Evolutionary conservation across 2,888 invertebrate species (phyloP), one percentile per base, ranked within the genome.

Genomic region (Patella ulyssiponensis): DNA sequence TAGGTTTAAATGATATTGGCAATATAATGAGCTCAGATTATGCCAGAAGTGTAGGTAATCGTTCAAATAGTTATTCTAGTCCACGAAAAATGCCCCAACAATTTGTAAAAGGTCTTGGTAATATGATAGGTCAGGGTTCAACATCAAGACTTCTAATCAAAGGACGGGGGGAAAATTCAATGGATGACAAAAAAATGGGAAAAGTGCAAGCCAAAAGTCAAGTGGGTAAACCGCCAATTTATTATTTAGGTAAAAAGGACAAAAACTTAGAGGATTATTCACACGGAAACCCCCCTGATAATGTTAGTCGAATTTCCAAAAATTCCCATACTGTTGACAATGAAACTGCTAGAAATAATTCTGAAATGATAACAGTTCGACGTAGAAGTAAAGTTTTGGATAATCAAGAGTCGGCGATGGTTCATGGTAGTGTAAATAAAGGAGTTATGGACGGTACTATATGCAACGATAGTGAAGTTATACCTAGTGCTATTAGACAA

Each of bases 71-170:
- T 73, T 80, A 79, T 74, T 84, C 85, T 84, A 86, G 87, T 83
- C 87, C 87, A 53, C 83, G 84, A 79, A 86, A 86, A 82, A 86
- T 87, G 82, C 87, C 86, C 74, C 87, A 88, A 69, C 87, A 87
- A 80, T 80, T 86, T 69, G 84, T 84, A 56, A 88, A 88, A 84
- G 88, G 88, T 80, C 85, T 87, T 58, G 88, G 87, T 71, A 89
- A 87, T 78, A 78, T 87, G 69, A 86, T 88, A 71, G 87, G 86
- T 33, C 82, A 81, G 12, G 82, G 86, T 77, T 86, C 87, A 81
- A 84, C 86, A 14, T 85, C 88, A 14, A 86, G 86, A 76, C 83
- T 86, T 73, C 82, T 86, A 71, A 84, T 88, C 69, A 89, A 88
- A 83, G 84, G 83, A 58, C 84, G 86, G 74, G 87, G 86, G 74